A percentile compares a stretch with the other conserved stretches of the same genome.
phyloP scores from a whole-genome alignment of 2,797 vertebrate genomes.

The Mus spretus region DNA sequence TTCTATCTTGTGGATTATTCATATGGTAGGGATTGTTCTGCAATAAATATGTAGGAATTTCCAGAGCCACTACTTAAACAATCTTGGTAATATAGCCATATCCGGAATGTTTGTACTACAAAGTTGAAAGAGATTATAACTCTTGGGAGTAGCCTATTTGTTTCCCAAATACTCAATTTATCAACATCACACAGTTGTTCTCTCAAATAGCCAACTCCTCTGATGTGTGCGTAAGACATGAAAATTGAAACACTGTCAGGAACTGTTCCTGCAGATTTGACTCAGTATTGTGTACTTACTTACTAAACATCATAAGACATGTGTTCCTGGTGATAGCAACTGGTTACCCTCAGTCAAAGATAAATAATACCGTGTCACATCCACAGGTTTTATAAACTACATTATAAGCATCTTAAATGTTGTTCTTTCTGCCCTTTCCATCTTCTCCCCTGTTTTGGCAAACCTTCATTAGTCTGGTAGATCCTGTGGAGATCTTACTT shows the following conservation, averaged over 20 bases:
- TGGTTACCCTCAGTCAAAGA: too few species aligned
- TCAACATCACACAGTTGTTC: not conserved
- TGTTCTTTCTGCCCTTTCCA: not conserved
- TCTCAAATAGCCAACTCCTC: not conserved
- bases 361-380: not conserved
- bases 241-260: not conserved
- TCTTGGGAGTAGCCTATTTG: not conserved
- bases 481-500: not conserved
- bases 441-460: not conserved
- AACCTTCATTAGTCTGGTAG: too few species aligned
- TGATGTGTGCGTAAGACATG: not conserved
- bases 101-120: not conserved
- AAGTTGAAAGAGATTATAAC: not conserved
- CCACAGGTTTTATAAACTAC: not conserved
- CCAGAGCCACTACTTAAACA: not conserved
- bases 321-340: not conserved
- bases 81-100: not conserved
- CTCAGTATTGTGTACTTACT: not conserved
- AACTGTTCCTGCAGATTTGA: not conserved
- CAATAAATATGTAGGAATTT: not conserved
- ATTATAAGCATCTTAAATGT: not conserved
- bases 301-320: not conserved
- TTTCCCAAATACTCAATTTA: not conserved
- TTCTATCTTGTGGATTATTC: not conserved
- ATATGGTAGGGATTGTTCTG: not conserved